Base-by-base conservation (phyloP, 2,888 invertebrate genomes). In the Formica aserva region DNA sequence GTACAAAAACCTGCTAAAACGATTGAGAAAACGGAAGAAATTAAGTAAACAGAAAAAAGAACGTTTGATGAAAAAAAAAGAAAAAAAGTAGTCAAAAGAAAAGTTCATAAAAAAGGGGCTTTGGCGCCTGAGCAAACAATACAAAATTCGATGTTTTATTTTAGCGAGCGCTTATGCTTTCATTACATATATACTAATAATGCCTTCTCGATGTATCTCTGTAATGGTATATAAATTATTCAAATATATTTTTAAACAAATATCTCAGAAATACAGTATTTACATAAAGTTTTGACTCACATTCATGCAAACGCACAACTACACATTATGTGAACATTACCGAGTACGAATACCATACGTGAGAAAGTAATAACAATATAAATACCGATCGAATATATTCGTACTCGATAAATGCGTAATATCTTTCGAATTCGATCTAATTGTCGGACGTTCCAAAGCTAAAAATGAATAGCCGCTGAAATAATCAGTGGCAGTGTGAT, bases 241-340 rank as follows among this genome's bases (percentile, higher is more conserved):
- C 92, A 94, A 93, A 94, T 94, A 94, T 94, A 94, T 94, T 94
- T 92, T 93, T 93, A 94, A 94, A 94, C 94, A 94, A 93, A 92
- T 90, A 92, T 93, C 90, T 91, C 91, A 92, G 92, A 92, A 89
- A 91, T 92, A 94, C 93, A 93, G 86, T 94, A 94, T 94, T 91
- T 94, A 94, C 94, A 94, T 91, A 90, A 91, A 91, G 89, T 91
- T 92, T 91, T 87, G 84, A 91, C 92, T 90, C 92, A 91, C 91
- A 92, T 85, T 88, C 92, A 91, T 90, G 89, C 93, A 85, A 91
- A 91, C 91, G 87, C 89, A 89, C 92, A 91, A 85, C 87, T 88
- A 90, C 38, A 66, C 71, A 81, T 67, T 66, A 81, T 80, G 82
- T 83, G 32, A 87, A 82, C 71, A 66, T 84, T 77, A 85, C 38